phyloP scores from a whole-genome alignment of 1,140 invertebrate genomes.

The Lanistes nyassanus region DNA sequence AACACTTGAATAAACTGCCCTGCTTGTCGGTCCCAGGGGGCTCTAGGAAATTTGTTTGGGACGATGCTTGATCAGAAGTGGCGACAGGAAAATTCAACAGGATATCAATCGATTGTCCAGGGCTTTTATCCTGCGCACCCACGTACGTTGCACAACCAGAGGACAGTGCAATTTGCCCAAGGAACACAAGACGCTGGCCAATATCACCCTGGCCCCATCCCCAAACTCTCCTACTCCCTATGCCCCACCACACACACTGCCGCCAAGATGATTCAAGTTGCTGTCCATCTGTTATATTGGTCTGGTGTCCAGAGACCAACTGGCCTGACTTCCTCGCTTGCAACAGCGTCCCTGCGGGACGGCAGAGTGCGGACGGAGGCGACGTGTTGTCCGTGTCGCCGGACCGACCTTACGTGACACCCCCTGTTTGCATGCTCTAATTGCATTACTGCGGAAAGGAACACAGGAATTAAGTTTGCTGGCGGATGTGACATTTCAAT shows the following conservation, averaged over 20 bases:
- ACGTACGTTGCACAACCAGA: neutral
- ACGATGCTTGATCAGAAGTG: neutral
- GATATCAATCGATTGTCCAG: slow-evolving; percentile 1
- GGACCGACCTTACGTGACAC: slow-evolving; percentile 10
- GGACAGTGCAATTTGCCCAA: slow-evolving; percentile 9
- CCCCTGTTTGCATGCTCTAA: slow-evolving; percentile 17
- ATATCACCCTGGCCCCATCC: neutral
- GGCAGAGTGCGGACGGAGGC: neutral
- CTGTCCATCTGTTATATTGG: slow-evolving; percentile 10
- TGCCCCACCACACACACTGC: neutral
- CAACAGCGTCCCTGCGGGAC: neutral
- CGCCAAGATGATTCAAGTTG: slow-evolving; percentile 12
- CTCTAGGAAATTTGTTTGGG: too few relatives aligned
- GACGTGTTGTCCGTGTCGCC: neutral
- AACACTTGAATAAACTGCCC: too few relatives aligned
- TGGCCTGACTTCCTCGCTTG: neutral
- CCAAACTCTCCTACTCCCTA: neutral
- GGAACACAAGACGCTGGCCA: slow-evolving; percentile 8
- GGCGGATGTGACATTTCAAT: slow-evolving; percentile 27
- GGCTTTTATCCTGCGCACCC: neutral
- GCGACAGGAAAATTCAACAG: slow-evolving; percentile 12
- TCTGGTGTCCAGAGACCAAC: neutral
- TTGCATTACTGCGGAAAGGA: slow-evolving; percentile 6
- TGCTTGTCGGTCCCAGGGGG: too few relatives aligned
- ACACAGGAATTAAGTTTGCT: slow-evolving; percentile 13